A percentile compares a stretch with the other conserved stretches of the same genome.
phyloP scores from a whole-genome alignment of 2,113 vertebrate genomes.

The Paradoxurus hermaphroditus region DNA sequence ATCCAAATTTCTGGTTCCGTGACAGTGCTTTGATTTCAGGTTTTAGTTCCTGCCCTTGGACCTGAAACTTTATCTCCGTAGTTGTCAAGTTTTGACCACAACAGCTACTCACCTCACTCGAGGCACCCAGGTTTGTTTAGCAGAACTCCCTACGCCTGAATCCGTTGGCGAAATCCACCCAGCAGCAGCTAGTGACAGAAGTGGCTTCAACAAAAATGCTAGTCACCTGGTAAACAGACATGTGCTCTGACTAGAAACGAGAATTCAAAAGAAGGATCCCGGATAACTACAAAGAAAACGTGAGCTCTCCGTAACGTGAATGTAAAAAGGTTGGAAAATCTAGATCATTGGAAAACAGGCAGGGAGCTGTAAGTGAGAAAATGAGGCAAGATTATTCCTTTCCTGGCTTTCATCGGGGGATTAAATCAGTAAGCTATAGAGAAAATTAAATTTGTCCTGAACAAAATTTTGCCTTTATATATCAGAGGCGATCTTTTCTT shows the following conservation, averaged over 20 bases:
- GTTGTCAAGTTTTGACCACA: not conserved
- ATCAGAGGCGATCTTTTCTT: not conserved
- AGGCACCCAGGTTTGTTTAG: too few relatives aligned
- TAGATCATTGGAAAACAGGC: not conserved
- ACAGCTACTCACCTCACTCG: not conserved
- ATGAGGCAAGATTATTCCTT: not conserved
- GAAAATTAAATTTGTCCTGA: not conserved
- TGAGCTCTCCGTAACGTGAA: not conserved
- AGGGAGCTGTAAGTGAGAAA: not conserved
- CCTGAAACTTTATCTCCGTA: not conserved
- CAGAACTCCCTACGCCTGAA: too few relatives aligned
- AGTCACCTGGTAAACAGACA: not conserved
- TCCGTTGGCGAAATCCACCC: not conserved
- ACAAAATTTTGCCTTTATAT: not conserved
- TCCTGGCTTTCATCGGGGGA: not conserved
- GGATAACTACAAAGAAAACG: not conserved
- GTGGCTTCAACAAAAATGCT: not conserved
- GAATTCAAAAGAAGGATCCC: not conserved
- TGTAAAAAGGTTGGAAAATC: not conserved
- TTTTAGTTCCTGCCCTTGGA: not conserved
- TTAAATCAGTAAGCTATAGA: not conserved
- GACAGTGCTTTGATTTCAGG: not conserved
- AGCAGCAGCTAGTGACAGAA: not conserved
- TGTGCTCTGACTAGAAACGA: not conserved
- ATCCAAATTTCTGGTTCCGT: not conserved